phyloP scores from a whole-genome alignment of 92 coral and sea anemone species.

The Zoanthus gigantus region DNA sequence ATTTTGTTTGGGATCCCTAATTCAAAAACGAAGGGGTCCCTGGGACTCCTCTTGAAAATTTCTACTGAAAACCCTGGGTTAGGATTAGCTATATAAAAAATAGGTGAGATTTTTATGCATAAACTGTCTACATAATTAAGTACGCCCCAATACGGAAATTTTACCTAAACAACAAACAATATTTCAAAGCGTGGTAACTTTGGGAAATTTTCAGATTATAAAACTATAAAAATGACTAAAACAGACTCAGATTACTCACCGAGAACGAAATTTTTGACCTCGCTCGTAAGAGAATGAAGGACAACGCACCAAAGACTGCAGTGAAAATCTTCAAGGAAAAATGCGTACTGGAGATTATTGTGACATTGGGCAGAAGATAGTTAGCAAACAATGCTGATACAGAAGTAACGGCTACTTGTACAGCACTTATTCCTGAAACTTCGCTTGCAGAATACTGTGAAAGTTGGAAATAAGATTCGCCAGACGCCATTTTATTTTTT shows the following conservation, averaged over 20 bases:
- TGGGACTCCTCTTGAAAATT: no score
- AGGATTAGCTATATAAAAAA: no score
- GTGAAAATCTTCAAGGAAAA: constrained; percentile 32
- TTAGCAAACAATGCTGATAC: constrained; percentile 31
- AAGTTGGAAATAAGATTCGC: not conserved
- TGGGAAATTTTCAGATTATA: not conserved
- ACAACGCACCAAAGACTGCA: constrained; percentile 24
- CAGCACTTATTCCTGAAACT: constrained; percentile 12
- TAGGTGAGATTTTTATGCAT: no score
- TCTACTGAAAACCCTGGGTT: no score
- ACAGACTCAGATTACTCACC: constrained; percentile 1
- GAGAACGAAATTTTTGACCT: constrained; percentile 29
- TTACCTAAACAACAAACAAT: no score
- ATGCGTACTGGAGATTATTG: constrained; percentile 25
- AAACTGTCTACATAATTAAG: no score
- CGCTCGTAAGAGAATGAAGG: constrained; percentile 36
- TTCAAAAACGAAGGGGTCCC: no score
- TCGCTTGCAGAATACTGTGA: constrained; percentile 30
- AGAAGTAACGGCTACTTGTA: constrained; percentile 4
- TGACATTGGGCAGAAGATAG: constrained; percentile 26
- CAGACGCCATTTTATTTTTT: constrained; percentile 38
- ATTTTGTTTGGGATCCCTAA: no score
- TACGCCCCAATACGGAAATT: no score
- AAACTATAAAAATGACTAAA: not conserved
- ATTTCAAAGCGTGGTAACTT: not conserved